Percentiles rank a stretch among this genome's conserved stretches.
Evolutionary conservation across 1,140 invertebrate genomes (phyloP).

Genomic region (Cataglyphis hispanica): DNA sequence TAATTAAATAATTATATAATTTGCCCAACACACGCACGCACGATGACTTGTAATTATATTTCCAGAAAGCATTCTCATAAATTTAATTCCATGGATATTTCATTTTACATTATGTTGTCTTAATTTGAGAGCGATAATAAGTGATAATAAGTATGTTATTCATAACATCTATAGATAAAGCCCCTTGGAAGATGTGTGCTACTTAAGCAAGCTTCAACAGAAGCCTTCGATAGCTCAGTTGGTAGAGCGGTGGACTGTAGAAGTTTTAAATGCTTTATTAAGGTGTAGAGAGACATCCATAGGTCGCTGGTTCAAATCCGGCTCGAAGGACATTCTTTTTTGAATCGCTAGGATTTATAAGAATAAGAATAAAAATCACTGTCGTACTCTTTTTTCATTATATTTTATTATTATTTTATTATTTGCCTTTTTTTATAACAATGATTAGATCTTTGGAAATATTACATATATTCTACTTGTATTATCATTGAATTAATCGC

Average conservation of each 20-base stretch:
- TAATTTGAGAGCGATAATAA: not conserved
- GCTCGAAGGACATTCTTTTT: conserved; percentile 80
- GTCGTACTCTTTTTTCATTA: not conserved
- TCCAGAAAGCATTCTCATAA: conserved; percentile 68
- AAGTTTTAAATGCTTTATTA: conserved; percentile 2
- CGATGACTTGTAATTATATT: conserved; percentile 91
- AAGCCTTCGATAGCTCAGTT: conserved; percentile 71
- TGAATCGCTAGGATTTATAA: not conserved
- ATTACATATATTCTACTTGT: not conserved
- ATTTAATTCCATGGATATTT: not conserved
- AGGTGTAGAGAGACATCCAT: conserved; percentile 73
- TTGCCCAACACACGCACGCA: too few species aligned
- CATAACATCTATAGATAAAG: not conserved
- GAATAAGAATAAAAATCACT: not conserved
- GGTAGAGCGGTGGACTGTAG: conserved; percentile 74
- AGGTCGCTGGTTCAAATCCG: conserved; percentile 84
- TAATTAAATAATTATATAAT: too few species aligned
- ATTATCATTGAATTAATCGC: not conserved
- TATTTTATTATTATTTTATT: not conserved
- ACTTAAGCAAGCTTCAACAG: conserved; percentile 1
- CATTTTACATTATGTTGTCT: not conserved
- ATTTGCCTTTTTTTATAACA: not conserved
- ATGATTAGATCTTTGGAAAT: not conserved
- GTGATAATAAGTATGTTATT: not conserved
- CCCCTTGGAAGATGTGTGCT: not conserved